Evolutionary conservation across 2,113 vertebrate species (phyloP).

Genomic region (Actenoides lindsayi): DNA sequence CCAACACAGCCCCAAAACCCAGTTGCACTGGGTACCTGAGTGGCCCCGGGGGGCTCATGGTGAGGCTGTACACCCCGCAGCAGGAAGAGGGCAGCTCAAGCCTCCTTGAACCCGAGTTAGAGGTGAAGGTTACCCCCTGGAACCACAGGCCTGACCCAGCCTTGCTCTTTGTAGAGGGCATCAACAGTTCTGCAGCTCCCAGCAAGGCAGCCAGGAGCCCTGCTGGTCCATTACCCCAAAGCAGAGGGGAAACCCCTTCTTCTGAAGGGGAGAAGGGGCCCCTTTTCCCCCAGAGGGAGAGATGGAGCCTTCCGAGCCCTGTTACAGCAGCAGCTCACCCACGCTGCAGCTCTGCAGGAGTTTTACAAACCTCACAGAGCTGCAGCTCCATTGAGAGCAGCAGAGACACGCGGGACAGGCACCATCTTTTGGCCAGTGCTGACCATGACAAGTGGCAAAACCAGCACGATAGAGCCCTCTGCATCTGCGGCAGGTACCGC

Average conservation of each 20-base stretch:
- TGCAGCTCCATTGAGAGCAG: background rate
- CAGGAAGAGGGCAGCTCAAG: background rate
- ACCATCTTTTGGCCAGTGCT: slow-evolving; percentile 47
- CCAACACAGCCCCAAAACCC: accelerated
- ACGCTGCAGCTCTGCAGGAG: background rate
- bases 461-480: background rate
- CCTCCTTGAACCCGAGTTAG: background rate
- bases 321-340: background rate
- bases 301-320: background rate
- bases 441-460: slow-evolving; percentile 27
- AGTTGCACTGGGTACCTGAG: background rate
- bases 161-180: background rate
- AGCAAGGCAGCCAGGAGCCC: background rate
- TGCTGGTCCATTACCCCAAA: background rate
- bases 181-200: background rate
- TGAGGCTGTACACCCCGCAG: background rate
- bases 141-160: background rate
- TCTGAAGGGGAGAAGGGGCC: accelerated
- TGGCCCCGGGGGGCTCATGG: background rate
- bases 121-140: background rate
- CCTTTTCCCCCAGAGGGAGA: background rate
- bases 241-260: background rate
- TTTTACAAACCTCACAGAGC: background rate
- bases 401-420: background rate
- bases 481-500: background rate